Evolutionary conservation across 2,113 vertebrate genomes (phyloP).

Genomic region (Oryctolagus cuniculus): DNA sequence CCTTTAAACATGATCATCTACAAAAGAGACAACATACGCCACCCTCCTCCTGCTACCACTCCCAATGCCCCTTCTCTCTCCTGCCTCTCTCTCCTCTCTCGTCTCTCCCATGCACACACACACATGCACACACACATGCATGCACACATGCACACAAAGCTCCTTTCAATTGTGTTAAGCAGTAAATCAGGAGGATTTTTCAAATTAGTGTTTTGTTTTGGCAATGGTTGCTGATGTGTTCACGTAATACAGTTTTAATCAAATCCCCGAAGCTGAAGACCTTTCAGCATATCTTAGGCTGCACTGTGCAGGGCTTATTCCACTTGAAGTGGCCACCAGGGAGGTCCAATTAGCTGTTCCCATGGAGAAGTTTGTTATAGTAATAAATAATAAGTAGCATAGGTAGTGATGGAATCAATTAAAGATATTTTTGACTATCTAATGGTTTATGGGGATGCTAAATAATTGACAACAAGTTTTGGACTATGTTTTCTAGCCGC

Average conservation of each 20-base stretch:
- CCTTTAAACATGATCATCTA: slow-evolving; percentile 71
- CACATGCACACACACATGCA: slow-evolving; percentile 28
- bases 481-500: slow-evolving; percentile 82
- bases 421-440: slow-evolving; percentile 94
- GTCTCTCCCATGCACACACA: background rate
- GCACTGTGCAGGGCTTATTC: slow-evolving; percentile 91
- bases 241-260: slow-evolving; percentile 90
- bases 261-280: slow-evolving; percentile 90
- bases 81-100: slow-evolving; percentile 48
- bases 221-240: slow-evolving; percentile 87
- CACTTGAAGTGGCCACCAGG: slow-evolving; percentile 94
- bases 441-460: slow-evolving; percentile 90
- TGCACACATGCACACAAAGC: slow-evolving; percentile 65
- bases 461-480: slow-evolving; percentile 90
- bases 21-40: slow-evolving; percentile 16
- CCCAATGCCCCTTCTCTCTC: slow-evolving; percentile 14
- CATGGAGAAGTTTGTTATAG: slow-evolving; percentile 95
- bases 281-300: slow-evolving; percentile 90
- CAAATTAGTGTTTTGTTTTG: slow-evolving; percentile 88
- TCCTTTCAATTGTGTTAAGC: slow-evolving; percentile 83
- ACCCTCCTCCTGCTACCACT: background rate
- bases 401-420: slow-evolving; percentile 97
- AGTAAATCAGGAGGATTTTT: slow-evolving; percentile 84
- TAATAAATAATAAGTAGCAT: slow-evolving; percentile 97
- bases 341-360: slow-evolving; percentile 96